phyloP scores from a whole-genome alignment of 2,888 invertebrate genomes.

The Augiades crinisus region DNA sequence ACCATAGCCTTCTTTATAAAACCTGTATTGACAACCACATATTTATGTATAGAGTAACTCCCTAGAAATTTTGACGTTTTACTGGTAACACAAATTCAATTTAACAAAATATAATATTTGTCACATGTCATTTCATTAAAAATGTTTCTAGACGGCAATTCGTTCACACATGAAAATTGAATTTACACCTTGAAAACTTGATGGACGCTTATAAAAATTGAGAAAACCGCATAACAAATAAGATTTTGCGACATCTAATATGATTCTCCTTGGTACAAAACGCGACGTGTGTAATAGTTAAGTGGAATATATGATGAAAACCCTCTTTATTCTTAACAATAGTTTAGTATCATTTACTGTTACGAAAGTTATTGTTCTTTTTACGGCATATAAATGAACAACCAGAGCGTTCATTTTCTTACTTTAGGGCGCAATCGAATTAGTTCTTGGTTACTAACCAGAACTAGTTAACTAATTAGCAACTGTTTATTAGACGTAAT shows the following conservation, averaged over 20 bases:
- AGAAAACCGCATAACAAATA: neutral
- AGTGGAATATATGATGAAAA: conserved; percentile 8
- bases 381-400: neutral
- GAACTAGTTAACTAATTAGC: no score
- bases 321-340: conserved; percentile 10
- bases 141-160: no score
- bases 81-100: no score
- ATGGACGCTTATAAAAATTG: no score
- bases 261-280: neutral
- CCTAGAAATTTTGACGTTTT: no score
- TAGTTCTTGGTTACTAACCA: neutral
- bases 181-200: no score
- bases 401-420: neutral
- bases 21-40: no score
- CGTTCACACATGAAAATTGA: no score
- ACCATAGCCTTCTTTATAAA: conserved; percentile 2
- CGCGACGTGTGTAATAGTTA: conserved; percentile 1
- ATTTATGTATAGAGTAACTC: no score
- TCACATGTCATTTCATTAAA: no score
- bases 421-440: conserved; percentile 3
- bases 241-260: neutral
- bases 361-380: conserved; percentile 7
- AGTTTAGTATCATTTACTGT: conserved; percentile 6
- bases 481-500: no score
- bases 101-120: no score